Evolutionary conservation across 2,113 vertebrate species (phyloP).

Genomic region (Chiloscyllium plagiosum): DNA sequence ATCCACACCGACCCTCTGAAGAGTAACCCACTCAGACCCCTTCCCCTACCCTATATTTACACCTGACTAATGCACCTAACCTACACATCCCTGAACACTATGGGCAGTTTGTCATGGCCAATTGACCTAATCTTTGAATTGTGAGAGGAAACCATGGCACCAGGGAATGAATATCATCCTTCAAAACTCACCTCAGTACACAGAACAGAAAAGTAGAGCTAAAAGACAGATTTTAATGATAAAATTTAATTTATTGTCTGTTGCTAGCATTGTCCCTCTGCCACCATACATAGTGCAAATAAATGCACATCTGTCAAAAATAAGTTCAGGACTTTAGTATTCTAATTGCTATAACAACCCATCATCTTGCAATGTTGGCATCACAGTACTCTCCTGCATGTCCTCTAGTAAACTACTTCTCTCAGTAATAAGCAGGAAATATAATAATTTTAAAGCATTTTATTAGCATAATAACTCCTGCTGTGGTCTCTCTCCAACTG

Average conservation of each 20-base stretch:
- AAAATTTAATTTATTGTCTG: background rate
- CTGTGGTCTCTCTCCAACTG: background rate
- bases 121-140: no score
- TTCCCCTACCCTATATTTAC: no score
- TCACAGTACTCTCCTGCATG: background rate
- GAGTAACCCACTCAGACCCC: no score
- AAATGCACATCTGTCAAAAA: background rate
- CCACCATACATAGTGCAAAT: background rate
- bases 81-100: no score
- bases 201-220: background rate
- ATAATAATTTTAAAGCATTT: background rate
- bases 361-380: background rate
- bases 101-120: no score
- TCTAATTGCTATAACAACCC: background rate
- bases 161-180: background rate
- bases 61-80: no score
- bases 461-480: background rate
- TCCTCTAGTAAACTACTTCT: background rate
- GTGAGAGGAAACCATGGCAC: background rate
- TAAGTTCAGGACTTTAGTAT: background rate
- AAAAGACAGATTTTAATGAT: background rate
- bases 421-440: background rate
- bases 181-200: background rate
- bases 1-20: no score
- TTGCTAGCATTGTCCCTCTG: background rate